These are phyloP conservation scores for Sphecodes monilicornis DNA, from an alignment of 2,888 invertebrate genomes.

Conservation along the genomic window DNA sequence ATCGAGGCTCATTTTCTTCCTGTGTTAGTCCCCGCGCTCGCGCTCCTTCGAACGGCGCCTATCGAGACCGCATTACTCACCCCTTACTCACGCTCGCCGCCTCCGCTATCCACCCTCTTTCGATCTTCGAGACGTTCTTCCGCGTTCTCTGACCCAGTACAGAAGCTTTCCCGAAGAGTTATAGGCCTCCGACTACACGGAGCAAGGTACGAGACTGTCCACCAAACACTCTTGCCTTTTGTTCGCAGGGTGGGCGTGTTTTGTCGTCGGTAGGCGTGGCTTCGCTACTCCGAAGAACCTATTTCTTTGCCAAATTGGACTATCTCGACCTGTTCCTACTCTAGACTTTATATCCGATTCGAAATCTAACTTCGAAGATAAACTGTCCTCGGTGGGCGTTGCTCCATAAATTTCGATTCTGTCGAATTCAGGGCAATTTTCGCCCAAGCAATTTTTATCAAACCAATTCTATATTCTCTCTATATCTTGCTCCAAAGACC, in stretches of 20 bases:
- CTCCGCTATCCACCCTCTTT: constrained; percentile 13
- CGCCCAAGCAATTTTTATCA: no score
- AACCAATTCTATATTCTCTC: background rate
- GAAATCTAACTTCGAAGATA: background rate
- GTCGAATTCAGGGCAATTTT: no score
- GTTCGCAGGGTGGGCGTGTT: background rate
- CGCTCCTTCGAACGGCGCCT: constrained; percentile 42
- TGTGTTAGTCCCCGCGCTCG: constrained; percentile 28
- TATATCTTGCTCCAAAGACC: background rate
- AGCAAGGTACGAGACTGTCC: background rate
- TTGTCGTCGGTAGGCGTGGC: background rate
- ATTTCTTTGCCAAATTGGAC: background rate
- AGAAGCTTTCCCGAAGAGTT: background rate
- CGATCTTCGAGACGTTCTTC: background rate
- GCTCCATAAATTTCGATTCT: no score
- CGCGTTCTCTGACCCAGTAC: background rate
- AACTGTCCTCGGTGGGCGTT: background rate
- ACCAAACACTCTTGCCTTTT: background rate
- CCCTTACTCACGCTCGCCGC: constrained; percentile 20
- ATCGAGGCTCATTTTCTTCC: constrained; percentile 52
- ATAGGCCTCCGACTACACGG: background rate
- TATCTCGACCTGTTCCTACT: background rate
- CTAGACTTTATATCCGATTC: background rate
- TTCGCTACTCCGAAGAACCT: background rate
- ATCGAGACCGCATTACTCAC: constrained; percentile 40